phyloP scores from a whole-genome alignment of 2,888 invertebrate genomes.

The Autographa pulchrina region DNA sequence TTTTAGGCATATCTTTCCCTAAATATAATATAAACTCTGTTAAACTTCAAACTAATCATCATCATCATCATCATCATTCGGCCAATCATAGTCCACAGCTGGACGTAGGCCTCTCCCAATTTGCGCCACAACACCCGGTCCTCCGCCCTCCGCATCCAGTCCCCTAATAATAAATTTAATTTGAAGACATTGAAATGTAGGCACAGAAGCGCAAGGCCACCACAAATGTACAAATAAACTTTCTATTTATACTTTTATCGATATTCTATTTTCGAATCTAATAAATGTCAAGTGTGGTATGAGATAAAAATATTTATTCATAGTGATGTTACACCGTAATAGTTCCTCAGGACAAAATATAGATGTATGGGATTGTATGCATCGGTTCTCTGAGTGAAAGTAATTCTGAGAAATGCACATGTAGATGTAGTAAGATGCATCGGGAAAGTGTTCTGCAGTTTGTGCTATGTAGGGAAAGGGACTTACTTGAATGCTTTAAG shows the following conservation, averaged over 20 bases:
- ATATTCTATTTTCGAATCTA: neutral
- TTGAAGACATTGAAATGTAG: neutral
- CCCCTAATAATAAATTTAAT: no score
- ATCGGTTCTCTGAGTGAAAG: neutral
- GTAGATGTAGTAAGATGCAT: neutral
- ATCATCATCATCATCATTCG: no score
- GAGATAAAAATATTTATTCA: neutral
- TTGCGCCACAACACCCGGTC: no score
- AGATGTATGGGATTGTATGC: neutral
- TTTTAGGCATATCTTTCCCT: no score
- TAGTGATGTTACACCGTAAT: neutral
- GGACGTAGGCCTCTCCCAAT: no score
- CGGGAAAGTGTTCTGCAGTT: neutral
- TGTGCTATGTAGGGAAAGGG: neutral
- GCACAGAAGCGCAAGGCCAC: neutral
- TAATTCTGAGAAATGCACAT: slow-evolving; percentile 1
- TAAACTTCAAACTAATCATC: no score
- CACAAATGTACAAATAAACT: neutral
- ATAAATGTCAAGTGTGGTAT: neutral
- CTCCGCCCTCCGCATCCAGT: no score
- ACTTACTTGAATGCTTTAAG: neutral
- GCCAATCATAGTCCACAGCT: no score
- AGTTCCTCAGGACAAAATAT: no score
- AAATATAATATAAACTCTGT: no score
- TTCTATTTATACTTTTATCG: slow-evolving; percentile 2